Base-by-base conservation (phyloP, 2,888 invertebrate genomes). In the Agrilus mali region DNA sequence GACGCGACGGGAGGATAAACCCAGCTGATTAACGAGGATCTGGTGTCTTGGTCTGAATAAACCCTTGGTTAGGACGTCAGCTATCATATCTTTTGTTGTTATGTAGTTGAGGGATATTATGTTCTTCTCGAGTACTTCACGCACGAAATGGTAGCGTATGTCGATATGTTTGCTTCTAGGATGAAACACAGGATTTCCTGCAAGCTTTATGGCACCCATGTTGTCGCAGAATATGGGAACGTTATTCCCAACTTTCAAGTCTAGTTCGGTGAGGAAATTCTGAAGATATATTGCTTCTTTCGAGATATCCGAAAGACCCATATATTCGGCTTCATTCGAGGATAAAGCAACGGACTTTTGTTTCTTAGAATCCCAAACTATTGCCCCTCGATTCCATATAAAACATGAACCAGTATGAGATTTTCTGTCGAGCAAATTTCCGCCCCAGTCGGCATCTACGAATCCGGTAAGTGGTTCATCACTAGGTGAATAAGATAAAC, bases 171-270 rank as follows among this genome's bases (percentile, higher is more conserved):
- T 49, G 7, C 37, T 43, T 22, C 44, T 38, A 10, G 33, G 16
- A 33, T 45, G 45, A 22, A 47, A 46, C 14, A 41, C 36, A 15
- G 45, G 45, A 34, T 49, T 48, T 31, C 38, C 43, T 2, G 47
- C 36, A 7, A 46, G 22, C 13, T 40, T 38, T 14, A 44, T 17
- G 13, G 49, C 47, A 20, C 45, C 32, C 10, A 15, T 14, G 33
- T 47, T 48, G 22, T 45, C 43, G 14, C 36, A 37, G 13, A 15
- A 44, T 7, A 44, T 31, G 20, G 32, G 15, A 4, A 39, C 36
- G n/a, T 22, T 12, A 8, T 22, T 7, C 7, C 38, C n/a, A 31
- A 32, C 17, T 13, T 22, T 27, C 31, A 38, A 16, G 7, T 44
- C 43, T 15, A 48, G 13, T 20, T 47, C 50, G 2, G 5, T 16